A percentile compares a stretch with the other conserved stretches of the same genome.
Conservation (phyloP, 2,113 vertebrate genomes). For the Callospermophilus lateralis region DNA sequence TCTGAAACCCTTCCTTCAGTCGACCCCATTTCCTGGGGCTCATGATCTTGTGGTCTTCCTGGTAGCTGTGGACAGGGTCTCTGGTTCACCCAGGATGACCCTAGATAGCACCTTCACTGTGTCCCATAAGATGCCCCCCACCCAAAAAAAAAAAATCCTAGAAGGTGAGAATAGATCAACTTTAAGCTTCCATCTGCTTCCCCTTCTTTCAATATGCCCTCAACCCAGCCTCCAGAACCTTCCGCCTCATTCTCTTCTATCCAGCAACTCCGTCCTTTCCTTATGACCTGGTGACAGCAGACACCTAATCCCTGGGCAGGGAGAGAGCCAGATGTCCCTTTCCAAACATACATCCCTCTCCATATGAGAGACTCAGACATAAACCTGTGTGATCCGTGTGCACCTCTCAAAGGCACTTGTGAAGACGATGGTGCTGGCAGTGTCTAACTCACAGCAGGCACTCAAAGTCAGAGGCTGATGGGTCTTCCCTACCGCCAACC, state of each 20-base stretch:
- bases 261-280: not conserved
- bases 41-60: not conserved
- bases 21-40: not conserved
- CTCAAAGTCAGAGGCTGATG: not conserved
- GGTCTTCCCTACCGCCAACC: accelerated
- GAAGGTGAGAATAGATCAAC: not conserved
- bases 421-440: not conserved
- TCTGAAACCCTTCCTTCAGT: not conserved
- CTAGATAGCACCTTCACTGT: not conserved
- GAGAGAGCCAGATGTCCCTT: not conserved
- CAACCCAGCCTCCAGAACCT: not conserved
- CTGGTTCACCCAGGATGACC: not conserved
- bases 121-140: not conserved
- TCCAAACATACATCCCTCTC: not conserved
- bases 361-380: not conserved
- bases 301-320: not conserved
- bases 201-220: not conserved
- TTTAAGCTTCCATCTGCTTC: not conserved
- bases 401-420: not conserved
- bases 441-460: not conserved
- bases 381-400: not conserved
- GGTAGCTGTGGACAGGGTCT: not conserved
- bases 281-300: not conserved
- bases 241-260: not conserved
- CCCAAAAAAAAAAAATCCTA: accelerated